These are phyloP conservation scores for Fulmarus glacialis DNA, from an alignment of 2,113 vertebrate species.

Conservation along the genomic window DNA sequence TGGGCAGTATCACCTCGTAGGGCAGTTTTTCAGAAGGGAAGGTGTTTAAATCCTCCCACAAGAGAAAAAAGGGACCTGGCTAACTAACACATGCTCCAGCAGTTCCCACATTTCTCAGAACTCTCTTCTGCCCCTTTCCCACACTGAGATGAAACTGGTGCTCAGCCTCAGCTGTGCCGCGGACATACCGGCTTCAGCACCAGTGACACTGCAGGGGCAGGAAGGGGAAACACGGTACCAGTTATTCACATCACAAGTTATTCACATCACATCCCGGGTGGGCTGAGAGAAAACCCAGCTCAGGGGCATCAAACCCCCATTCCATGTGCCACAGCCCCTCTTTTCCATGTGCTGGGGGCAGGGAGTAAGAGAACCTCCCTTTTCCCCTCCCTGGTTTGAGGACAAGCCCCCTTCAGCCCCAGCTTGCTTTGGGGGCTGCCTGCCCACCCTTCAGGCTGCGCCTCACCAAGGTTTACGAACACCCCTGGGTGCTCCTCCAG, in stretches of 20 bases:
- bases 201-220: fast-evolving
- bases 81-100: background rate
- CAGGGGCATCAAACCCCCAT: background rate
- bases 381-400: background rate
- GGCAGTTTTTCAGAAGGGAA: background rate
- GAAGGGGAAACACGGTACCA: background rate
- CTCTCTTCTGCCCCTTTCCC: background rate
- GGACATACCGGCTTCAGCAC: fast-evolving
- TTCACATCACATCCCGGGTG: fast-evolving
- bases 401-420: background rate
- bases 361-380: background rate
- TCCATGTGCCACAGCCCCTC: background rate
- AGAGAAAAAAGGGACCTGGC: background rate
- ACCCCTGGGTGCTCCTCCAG: background rate
- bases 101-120: background rate
- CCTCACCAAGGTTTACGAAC: fast-evolving
- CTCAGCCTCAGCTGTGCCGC: background rate
- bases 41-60: background rate
- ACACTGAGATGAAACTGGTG: fast-evolving
- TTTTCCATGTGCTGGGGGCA: fast-evolving
- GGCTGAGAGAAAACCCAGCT: background rate
- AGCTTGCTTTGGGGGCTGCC: background rate
- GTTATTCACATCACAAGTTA: background rate
- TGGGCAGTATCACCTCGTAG: fast-evolving
- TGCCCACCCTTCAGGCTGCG: fast-evolving